These are phyloP conservation scores for Catocala fraxini DNA, from an alignment of 2,888 invertebrate species.

Conservation along the genomic window DNA sequence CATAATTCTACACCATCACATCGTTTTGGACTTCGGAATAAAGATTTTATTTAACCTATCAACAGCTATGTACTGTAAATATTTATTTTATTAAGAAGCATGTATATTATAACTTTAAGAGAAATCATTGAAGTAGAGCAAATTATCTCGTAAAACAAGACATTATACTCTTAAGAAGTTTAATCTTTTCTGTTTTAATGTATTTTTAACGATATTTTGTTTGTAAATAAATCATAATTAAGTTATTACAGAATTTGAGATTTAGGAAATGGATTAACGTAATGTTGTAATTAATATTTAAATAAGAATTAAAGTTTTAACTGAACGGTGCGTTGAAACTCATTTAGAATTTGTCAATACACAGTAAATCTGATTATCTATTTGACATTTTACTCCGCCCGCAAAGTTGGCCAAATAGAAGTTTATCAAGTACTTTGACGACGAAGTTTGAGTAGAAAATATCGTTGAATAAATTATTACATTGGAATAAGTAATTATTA, in stretches of 20 bases:
- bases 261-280: slow-evolving; percentile 9
- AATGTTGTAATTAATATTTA: slow-evolving; percentile 29
- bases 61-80: neutral
- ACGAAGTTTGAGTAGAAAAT: slow-evolving; percentile 7
- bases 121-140: neutral
- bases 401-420: slow-evolving; percentile 15
- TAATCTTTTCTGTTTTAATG: slow-evolving; percentile 25
- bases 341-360: slow-evolving; percentile 35
- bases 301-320: slow-evolving; percentile 15
- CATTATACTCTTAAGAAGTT: slow-evolving; percentile 24
- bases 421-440: slow-evolving; percentile 6
- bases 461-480: neutral
- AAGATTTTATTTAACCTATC: too few species aligned
- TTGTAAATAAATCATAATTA: slow-evolving; percentile 24
- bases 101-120: too few species aligned
- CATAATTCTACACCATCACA: too few species aligned
- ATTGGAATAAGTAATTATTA: neutral
- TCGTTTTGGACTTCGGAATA: too few species aligned
- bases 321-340: slow-evolving; percentile 6
- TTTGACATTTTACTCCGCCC: slow-evolving; percentile 16
- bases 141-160: slow-evolving; percentile 35
- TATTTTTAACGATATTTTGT: slow-evolving; percentile 40
- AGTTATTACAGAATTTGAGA: slow-evolving; percentile 11
- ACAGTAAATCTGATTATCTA: slow-evolving; percentile 18
- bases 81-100: too few species aligned